Percentiles rank a stretch among this genome's conserved stretches.
These are phyloP conservation scores for Synergus itoensis DNA, from an alignment of 2,888 invertebrate species.

Conservation along the genomic window DNA sequence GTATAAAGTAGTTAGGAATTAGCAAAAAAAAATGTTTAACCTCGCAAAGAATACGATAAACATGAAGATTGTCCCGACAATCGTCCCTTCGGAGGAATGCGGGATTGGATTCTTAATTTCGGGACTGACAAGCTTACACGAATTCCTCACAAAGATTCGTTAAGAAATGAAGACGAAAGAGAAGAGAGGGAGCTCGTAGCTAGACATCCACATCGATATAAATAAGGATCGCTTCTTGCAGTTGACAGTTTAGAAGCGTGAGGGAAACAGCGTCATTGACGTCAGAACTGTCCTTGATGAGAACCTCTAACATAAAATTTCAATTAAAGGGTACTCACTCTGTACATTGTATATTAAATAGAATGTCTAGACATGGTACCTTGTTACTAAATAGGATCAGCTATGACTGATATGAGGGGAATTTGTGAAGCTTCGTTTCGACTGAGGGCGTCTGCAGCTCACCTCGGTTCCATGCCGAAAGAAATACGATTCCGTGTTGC, in stretches of 20 bases:
- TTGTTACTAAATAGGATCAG: neutral
- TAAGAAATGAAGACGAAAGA: neutral
- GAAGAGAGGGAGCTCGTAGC: neutral
- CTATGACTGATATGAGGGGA: conserved; percentile 54
- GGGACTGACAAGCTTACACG: neutral
- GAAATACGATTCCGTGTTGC: conserved; percentile 73
- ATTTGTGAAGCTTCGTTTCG: conserved; percentile 59
- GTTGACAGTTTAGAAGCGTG: neutral
- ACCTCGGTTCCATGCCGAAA: conserved; percentile 63
- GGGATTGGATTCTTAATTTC: neutral
- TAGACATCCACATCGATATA: neutral
- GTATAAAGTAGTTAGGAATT: neutral
- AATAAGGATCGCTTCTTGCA: neutral
- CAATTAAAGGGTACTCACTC: neutral
- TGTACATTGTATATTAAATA: neutral
- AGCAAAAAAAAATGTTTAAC: neutral
- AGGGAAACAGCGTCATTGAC: neutral
- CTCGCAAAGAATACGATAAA: neutral
- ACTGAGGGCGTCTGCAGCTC: conserved; percentile 53
- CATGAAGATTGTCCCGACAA: neutral
- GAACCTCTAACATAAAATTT: neutral
- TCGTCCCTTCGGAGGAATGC: neutral
- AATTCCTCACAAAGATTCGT: neutral
- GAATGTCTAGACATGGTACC: neutral
- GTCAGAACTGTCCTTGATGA: neutral